Conservation (phyloP, 1,140 invertebrate species). For the Atta texana region DNA sequence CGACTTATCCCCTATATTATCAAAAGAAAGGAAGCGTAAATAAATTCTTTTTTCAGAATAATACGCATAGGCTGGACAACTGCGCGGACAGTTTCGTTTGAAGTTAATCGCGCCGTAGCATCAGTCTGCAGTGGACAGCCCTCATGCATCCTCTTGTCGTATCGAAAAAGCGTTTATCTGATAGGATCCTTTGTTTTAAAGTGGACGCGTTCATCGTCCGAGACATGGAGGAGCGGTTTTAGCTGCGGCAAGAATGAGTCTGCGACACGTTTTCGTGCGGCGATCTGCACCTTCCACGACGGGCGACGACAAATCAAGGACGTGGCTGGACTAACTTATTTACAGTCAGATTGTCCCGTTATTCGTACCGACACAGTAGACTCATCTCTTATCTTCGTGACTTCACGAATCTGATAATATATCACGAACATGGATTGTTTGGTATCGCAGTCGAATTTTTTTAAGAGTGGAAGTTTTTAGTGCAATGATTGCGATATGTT, state of each 20-base stretch:
- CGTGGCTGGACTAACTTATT: conserved; percentile 63
- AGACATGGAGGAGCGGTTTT: conserved; percentile 73
- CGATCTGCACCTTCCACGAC: conserved; percentile 4
- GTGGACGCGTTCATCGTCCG: conserved; percentile 82
- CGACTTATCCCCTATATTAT: background rate
- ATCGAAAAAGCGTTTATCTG: conserved; percentile 84
- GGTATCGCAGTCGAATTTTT: background rate
- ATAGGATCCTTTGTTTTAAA: conserved; percentile 84
- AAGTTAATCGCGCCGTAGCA: conserved; percentile 84
- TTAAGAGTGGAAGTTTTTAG: background rate
- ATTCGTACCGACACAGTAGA: conserved; percentile 15
- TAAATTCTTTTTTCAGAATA: conserved; percentile 70
- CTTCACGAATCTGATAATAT: conserved; percentile 38
- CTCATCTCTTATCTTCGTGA: conserved; percentile 28
- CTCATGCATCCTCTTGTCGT: conserved; percentile 82
- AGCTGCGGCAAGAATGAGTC: conserved; percentile 26
- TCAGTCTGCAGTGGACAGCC: conserved; percentile 85
- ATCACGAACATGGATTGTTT: conserved; percentile 1
- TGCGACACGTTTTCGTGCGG: conserved; percentile 50
- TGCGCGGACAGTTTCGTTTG: conserved; percentile 77
- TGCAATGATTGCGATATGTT: background rate
- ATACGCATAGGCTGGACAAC: conserved; percentile 77
- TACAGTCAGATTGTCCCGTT: conserved; percentile 55
- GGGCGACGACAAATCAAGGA: conserved; percentile 64
- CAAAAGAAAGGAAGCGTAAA: conserved; percentile 47